Evolutionary conservation across 2,888 invertebrate species (phyloP), one percentile per base, ranked within the genome.

Genomic region (Amblyjoppa fuscipennis): DNA sequence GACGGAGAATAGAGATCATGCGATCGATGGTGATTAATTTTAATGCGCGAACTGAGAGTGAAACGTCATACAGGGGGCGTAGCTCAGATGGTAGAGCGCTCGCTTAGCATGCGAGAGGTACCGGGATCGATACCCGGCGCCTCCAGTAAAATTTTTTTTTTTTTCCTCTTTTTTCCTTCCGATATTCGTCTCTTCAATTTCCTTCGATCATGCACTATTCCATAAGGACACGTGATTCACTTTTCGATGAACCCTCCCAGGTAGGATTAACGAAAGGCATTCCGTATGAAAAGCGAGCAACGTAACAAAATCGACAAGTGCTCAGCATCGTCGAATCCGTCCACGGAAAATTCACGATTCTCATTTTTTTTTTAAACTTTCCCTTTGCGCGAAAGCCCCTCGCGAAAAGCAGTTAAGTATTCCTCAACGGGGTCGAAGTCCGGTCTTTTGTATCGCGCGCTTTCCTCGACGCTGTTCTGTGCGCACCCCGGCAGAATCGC

Each of bases 51-150:
- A 73, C 41, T 13, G 2, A 25, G 25, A 2, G 2, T 0, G 3
- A 2, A 20, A n/a, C 0, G 51, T 20, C 31, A 20, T 16, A 2
- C 34, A 64, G 89, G 89, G 89, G 89, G 89, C 89, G 90, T 89
- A 90, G 90, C 88, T 89, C 88, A 90, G 88, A 90, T 90, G 89
- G 88, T 89, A 90, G 87, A 91, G 87, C 88, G 88, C 88, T 89
- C 90, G 89, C 87, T 91, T 89, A 87, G 89, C 88, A 88, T 88
- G 88, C 87, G 88, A 88, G 88, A 88, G 85, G 88, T 88, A 88
- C 87, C 87, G 87, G 88, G 88, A 88, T 88, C 88, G 89, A 88
- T 89, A 88, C 87, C 85, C 88, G 88, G 87, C 87, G 88, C 88
- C 86, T 88, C 87, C 84, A 88, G 38, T 3, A 28, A 0, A 34